Evolutionary conservation across 2,888 invertebrate genomes (phyloP).

Genomic region (Tipula vernalis): DNA sequence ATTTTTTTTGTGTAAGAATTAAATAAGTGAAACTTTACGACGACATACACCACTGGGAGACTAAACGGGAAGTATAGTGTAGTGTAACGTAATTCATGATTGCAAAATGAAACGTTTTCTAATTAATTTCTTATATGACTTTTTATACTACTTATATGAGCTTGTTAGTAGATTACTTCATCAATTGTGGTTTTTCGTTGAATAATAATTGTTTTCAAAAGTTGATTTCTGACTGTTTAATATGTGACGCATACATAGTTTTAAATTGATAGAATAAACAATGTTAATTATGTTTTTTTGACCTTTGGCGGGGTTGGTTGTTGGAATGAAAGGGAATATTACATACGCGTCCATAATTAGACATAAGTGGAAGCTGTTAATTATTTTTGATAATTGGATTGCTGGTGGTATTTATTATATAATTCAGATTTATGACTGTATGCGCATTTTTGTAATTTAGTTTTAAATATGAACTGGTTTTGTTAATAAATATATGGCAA

Average conservation of each 20-base stretch:
- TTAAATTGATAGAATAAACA: not conserved
- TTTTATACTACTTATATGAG: not conserved
- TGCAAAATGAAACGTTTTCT: not conserved
- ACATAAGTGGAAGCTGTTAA: not conserved
- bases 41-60: not conserved
- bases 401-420: not conserved
- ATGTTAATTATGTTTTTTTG: not conserved
- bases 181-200: not conserved
- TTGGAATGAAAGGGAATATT: not conserved
- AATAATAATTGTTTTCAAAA: not conserved
- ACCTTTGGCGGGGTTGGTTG: not conserved
- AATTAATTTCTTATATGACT: not conserved
- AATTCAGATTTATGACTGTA: not conserved
- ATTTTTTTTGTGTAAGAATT: not conserved
- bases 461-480: not conserved
- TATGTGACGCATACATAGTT: not conserved
- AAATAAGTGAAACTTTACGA: not conserved
- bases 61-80: not conserved
- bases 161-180: not conserved
- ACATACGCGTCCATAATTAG: not conserved
- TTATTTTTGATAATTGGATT: not conserved
- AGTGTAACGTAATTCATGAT: not conserved
- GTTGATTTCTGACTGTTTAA: not conserved
- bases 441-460: not conserved
- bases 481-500: not conserved